phyloP scores from a whole-genome alignment of 2,888 invertebrate species.

The Hartigia nigra region DNA sequence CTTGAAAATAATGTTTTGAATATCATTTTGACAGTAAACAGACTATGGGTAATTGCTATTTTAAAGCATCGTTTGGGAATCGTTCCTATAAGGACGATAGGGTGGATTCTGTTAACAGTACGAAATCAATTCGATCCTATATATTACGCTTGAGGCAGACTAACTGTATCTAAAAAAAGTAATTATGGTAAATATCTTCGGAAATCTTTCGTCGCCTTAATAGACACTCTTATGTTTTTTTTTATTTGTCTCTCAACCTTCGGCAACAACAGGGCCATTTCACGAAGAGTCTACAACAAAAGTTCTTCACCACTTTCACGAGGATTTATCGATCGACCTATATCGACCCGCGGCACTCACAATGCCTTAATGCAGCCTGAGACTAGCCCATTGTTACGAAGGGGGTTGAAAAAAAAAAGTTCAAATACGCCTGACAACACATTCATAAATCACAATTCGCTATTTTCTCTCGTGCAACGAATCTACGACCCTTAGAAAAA shows the following conservation, averaged over 20 bases:
- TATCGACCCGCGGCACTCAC: background rate
- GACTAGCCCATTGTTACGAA: background rate
- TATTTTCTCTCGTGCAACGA: background rate
- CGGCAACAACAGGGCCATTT: background rate
- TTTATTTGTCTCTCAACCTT: background rate
- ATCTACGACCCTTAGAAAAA: background rate
- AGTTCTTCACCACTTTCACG: background rate
- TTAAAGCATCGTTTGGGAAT: background rate
- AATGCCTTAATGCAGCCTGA: background rate
- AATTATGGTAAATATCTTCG: background rate
- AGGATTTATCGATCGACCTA: background rate
- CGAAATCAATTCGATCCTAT: background rate
- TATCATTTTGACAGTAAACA: background rate
- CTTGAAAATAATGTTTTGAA: background rate
- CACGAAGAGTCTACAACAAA: background rate
- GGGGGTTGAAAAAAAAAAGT: background rate
- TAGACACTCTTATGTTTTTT: background rate
- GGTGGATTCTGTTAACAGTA: background rate
- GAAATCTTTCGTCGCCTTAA: background rate
- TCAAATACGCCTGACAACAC: background rate
- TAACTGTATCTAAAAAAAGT: background rate
- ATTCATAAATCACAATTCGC: background rate
- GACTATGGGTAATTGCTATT: background rate
- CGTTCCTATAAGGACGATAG: background rate
- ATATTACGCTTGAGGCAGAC: background rate